A percentile compares a stretch with the other conserved stretches of the same genome.
Conservation (phyloP, 2,113 vertebrate genomes). For the Grammomys dolichurus region DNA sequence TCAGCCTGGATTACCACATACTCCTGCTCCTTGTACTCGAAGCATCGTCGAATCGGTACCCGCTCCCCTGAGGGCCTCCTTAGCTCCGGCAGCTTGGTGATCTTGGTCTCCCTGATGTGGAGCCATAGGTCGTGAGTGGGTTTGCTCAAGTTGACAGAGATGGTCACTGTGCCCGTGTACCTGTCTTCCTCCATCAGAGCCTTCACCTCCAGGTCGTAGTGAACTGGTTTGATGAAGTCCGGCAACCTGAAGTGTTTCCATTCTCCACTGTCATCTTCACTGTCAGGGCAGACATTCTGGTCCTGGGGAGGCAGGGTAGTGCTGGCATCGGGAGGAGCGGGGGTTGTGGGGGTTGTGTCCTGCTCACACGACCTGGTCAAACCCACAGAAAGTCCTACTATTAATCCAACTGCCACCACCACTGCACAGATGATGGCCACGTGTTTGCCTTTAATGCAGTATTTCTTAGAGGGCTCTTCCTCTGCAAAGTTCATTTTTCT, state of each 20-base stretch:
- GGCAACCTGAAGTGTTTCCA: constrained; percentile 95
- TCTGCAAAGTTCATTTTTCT: constrained; percentile 88
- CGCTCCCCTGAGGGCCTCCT: background rate
- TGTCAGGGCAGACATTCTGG: constrained; percentile 86
- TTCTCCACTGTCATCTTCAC: constrained; percentile 85
- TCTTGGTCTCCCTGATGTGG: constrained; percentile 93
- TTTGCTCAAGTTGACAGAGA: constrained; percentile 86
- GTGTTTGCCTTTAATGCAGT: constrained; percentile 91
- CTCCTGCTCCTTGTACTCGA: constrained; percentile 90
- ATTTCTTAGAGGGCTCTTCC: constrained; percentile 85
- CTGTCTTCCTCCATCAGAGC: constrained; percentile 90
- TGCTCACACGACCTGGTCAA: constrained; percentile 83
- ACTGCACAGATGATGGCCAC: constrained; percentile 89
- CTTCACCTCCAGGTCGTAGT: constrained; percentile 94
- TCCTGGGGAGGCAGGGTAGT: constrained; percentile 44
- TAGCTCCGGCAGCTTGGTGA: constrained; percentile 89
- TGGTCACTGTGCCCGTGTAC: constrained; percentile 91
- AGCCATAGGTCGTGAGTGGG: constrained; percentile 92
- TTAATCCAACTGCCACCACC: constrained; percentile 89
- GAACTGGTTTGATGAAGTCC: constrained; percentile 88
- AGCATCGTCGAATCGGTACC: constrained; percentile 89
- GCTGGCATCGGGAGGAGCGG: background rate
- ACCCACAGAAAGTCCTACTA: constrained; percentile 94
- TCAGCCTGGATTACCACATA: constrained; percentile 93
- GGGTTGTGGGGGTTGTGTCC: background rate